phyloP scores from a whole-genome alignment of 2,888 invertebrate species.

The Perizoma flavofasciatum region DNA sequence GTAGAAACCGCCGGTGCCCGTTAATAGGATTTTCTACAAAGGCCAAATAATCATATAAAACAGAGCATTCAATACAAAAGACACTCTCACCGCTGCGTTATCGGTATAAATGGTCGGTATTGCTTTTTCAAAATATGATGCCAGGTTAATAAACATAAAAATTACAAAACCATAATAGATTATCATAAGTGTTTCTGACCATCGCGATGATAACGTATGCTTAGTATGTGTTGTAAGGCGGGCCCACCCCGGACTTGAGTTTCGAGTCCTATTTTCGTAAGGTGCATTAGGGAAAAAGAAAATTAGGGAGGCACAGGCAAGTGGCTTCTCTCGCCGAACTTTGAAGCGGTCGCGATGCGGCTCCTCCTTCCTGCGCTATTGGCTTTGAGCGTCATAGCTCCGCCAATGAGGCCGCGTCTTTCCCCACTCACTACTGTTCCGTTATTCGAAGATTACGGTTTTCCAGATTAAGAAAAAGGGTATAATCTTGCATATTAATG shows the following conservation, averaged over 20 bases:
- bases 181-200: background rate
- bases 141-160: too few relatives aligned
- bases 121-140: too few relatives aligned
- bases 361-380: slow-evolving; percentile 78
- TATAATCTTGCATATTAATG: slow-evolving; percentile 44
- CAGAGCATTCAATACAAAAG: too few relatives aligned
- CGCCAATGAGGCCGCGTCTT: slow-evolving; percentile 72
- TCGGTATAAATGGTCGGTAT: too few relatives aligned
- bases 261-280: slow-evolving; percentile 44
- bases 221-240: slow-evolving; percentile 20
- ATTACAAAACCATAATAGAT: too few relatives aligned
- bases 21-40: too few relatives aligned
- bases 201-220: background rate
- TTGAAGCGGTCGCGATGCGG: slow-evolving; percentile 60
- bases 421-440: slow-evolving; percentile 66
- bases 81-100: too few relatives aligned
- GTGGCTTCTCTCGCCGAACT: slow-evolving; percentile 67
- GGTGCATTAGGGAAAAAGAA: slow-evolving; percentile 44
- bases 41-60: too few relatives aligned
- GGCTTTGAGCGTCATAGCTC: slow-evolving; percentile 64
- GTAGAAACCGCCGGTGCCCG: too few relatives aligned
- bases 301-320: slow-evolving; percentile 55
- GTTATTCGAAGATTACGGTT: slow-evolving; percentile 65
- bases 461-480: slow-evolving; percentile 59
- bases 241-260: slow-evolving; percentile 25